These are phyloP conservation scores for Volucella bombylans DNA, from an alignment of 2,888 invertebrate species.

Conservation along the genomic window DNA sequence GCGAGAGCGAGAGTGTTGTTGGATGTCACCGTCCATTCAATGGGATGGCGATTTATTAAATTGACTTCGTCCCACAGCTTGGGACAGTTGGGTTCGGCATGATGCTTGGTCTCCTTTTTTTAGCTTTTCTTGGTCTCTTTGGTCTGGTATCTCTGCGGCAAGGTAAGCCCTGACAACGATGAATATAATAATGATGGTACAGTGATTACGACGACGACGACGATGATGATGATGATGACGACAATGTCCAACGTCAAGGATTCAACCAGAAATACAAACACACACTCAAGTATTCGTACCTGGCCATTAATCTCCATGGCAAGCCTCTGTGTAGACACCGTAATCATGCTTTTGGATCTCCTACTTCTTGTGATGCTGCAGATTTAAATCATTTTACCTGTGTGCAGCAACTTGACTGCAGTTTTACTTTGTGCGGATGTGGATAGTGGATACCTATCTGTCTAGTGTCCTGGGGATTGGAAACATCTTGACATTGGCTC, in stretches of 20 bases:
- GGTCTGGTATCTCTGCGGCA: no score
- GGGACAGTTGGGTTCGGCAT: background rate
- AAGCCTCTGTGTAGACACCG: slow-evolving; percentile 51
- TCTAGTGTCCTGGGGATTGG: slow-evolving; percentile 64
- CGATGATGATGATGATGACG: slow-evolving; percentile 64
- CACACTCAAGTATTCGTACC: slow-evolving; percentile 12
- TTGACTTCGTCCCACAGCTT: slow-evolving; percentile 47
- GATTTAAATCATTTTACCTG: slow-evolving; percentile 73
- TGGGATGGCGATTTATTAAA: slow-evolving; percentile 66
- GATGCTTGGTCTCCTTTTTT: slow-evolving; percentile 3
- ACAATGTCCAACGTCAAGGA: slow-evolving; percentile 66
- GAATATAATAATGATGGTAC: no score
- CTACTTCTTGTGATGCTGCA: slow-evolving; percentile 43
- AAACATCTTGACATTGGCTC: slow-evolving; percentile 66
- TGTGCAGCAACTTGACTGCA: slow-evolving; percentile 23
- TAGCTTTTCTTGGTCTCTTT: no score
- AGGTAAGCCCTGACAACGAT: background rate
- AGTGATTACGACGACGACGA: slow-evolving; percentile 1
- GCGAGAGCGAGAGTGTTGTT: slow-evolving; percentile 42
- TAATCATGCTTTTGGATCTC: slow-evolving; percentile 65
- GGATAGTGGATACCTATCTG: slow-evolving; percentile 22
- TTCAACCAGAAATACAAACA: slow-evolving; percentile 47
- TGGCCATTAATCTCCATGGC: slow-evolving; percentile 61
- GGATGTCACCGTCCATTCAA: slow-evolving; percentile 42
- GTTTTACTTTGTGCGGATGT: slow-evolving; percentile 23